Evolutionary conservation across 2,113 vertebrate genomes (phyloP).

Genomic region (Tyrannus savana): DNA sequence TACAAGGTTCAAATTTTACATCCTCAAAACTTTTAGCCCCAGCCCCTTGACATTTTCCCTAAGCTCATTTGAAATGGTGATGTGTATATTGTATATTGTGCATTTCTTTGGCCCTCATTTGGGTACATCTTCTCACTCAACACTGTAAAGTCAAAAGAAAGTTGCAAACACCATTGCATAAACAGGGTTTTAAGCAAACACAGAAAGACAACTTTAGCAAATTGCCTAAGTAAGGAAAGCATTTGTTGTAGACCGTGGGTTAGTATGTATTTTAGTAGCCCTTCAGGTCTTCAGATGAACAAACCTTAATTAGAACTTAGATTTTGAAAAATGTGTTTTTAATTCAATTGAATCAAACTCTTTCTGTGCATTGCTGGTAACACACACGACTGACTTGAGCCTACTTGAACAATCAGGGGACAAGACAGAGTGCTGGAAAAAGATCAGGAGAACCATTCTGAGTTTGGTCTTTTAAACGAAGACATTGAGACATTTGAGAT

Average conservation of each 20-base stretch:
- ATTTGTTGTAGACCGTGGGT: not conserved
- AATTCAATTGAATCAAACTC: not conserved
- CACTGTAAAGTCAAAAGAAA: not conserved
- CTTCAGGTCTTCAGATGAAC: not conserved
- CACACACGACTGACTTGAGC: not conserved
- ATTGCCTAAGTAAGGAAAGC: not conserved
- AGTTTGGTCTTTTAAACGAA: not conserved
- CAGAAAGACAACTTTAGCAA: not conserved
- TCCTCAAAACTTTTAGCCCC: not conserved
- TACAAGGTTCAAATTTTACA: not conserved
- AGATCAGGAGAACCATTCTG: not conserved
- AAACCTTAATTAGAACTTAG: not conserved
- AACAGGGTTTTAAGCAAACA: not conserved
- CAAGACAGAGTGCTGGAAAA: not conserved
- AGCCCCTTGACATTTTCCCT: slow-evolving; percentile 14
- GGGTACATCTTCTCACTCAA: not conserved
- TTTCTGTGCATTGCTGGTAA: not conserved
- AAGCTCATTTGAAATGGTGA: not conserved
- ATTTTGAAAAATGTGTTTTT: not conserved
- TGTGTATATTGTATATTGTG: not conserved
- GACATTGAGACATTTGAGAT: not conserved
- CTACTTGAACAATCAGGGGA: not conserved
- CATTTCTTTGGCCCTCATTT: not conserved
- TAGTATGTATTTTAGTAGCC: not conserved
- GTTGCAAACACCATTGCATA: not conserved